These are phyloP conservation scores for Petrophora chlorosata DNA, from an alignment of 2,888 invertebrate genomes.

Conservation along the genomic window DNA sequence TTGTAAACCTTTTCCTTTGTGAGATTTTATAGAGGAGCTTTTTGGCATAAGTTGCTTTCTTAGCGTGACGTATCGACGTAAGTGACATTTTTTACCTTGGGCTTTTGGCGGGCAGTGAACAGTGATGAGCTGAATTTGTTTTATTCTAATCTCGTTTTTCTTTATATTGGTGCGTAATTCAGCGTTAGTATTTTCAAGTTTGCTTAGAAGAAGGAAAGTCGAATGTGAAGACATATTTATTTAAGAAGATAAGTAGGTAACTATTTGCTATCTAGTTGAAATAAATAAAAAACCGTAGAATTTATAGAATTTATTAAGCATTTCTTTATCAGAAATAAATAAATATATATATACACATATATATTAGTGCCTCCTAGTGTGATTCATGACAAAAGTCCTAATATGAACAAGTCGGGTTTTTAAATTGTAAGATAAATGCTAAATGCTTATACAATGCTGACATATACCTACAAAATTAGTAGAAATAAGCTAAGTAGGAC, in stretches of 20 bases:
- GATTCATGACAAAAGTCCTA: slow-evolving; percentile 1
- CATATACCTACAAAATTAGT: slow-evolving; percentile 8
- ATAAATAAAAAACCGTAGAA: not conserved
- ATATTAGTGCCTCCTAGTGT: too few relatives aligned
- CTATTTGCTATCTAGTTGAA: slow-evolving; percentile 3
- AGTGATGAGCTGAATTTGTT: too few relatives aligned
- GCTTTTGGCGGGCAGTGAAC: too few relatives aligned
- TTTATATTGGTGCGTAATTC: too few relatives aligned
- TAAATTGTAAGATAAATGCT: slow-evolving; percentile 11
- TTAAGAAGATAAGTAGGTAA: too few relatives aligned
- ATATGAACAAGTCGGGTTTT: slow-evolving; percentile 9
- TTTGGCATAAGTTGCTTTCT: slow-evolving; percentile 23
- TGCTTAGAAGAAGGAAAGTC: too few relatives aligned
- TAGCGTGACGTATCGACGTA: slow-evolving; percentile 35
- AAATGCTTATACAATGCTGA: slow-evolving; percentile 15
- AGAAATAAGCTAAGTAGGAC: slow-evolving; percentile 18
- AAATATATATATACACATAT: too few relatives aligned
- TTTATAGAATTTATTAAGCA: too few relatives aligned
- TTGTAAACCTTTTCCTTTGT: slow-evolving; percentile 48
- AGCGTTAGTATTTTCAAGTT: too few relatives aligned
- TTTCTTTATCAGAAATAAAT: too few relatives aligned
- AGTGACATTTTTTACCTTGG: slow-evolving; percentile 18
- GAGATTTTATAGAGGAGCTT: slow-evolving; percentile 39
- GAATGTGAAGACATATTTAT: too few relatives aligned
- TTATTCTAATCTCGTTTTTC: too few relatives aligned